Base-by-base conservation (phyloP, 2,888 invertebrate species). In the Cephalotes varians region DNA sequence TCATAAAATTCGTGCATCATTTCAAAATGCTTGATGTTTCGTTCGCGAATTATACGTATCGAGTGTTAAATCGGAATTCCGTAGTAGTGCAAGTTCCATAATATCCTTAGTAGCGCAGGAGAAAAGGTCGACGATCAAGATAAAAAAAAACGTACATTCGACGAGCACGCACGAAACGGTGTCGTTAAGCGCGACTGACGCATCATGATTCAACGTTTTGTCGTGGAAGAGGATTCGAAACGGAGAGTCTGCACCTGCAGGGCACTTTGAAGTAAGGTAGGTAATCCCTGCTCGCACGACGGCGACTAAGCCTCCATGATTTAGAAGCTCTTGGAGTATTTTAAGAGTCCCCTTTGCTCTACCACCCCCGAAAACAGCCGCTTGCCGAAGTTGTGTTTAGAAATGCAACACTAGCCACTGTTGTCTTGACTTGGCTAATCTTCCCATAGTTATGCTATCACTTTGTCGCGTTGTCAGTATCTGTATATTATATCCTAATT, bases 281-380 rank as follows among this genome's bases (percentile, higher is more conserved):
- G 93, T 94, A 94, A 94, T 94, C 94, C 94, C 93, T 91, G 91
- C 92, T 91, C 91, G 93, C 92, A 91, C 93, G 93, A 93, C 93
- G 94, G 91, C 91, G 87, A 91, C 92, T 94, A 94, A 94, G 94
- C 94, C 94, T 92, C 88, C 93, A 92, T 94, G 94, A 94, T 94
- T 94, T 94, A 94, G 94, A 94, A 92, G 93, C 93, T 93, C 91
- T 91, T 90, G 91, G 94, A 93, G 93, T 94, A 94, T 94, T 94
- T 94, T 94, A 94, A 94, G 94, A 94, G 93, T 94, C 92, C 92
- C 92, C 93, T 90, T 92, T 90, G 91, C 92, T 91, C 88, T 84
- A 69, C 90, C 87, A 86, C 90, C 90, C 87, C 90, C 91, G 85
- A 89, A 89, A 89, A 89, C 90, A 86, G 89, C 83, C 85, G 87